Percentiles rank a stretch among this genome's conserved stretches.
Conservation (phyloP, 2,888 invertebrate genomes). For the Lampropteryx suffumata region DNA sequence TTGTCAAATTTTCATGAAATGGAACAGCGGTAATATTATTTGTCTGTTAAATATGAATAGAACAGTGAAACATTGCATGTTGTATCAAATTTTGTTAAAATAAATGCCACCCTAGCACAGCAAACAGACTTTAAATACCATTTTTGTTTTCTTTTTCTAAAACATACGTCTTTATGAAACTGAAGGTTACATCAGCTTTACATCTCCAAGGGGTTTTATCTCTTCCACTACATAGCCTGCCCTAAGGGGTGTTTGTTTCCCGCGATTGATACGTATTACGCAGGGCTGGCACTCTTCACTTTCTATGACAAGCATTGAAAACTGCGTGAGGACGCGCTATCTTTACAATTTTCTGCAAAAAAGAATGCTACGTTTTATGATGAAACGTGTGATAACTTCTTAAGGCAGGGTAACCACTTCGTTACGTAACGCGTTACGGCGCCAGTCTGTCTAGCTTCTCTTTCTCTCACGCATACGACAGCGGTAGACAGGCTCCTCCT, state of each 20-base stretch:
- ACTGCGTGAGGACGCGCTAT: constrained; percentile 1
- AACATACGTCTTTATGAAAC: constrained; percentile 25
- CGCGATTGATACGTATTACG: constrained; percentile 55
- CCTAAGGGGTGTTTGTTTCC: constrained; percentile 58
- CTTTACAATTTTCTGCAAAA: not conserved
- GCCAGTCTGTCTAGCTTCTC: too few relatives aligned
- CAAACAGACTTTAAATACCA: too few relatives aligned
- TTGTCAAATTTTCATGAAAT: too few relatives aligned
- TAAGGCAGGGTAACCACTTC: too few relatives aligned
- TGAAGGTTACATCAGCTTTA: constrained; percentile 25
- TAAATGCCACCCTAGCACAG: too few relatives aligned
- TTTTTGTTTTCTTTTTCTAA: constrained; percentile 4
- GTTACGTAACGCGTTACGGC: too few relatives aligned
- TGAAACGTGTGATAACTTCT: not conserved
- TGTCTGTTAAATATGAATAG: too few relatives aligned
- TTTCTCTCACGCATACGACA: too few relatives aligned
- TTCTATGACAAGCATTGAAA: constrained; percentile 4
- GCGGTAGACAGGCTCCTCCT: too few relatives aligned
- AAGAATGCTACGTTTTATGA: not conserved
- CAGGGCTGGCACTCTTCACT: constrained; percentile 18
- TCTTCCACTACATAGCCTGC: constrained; percentile 67
- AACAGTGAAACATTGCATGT: too few relatives aligned
- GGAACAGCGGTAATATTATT: too few relatives aligned
- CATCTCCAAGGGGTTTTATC: constrained; percentile 53
- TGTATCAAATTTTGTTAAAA: too few relatives aligned